Evolutionary conservation across 2,113 vertebrate species (phyloP), one percentile per base, ranked within the genome.

Genomic region (Holacanthus passer): DNA sequence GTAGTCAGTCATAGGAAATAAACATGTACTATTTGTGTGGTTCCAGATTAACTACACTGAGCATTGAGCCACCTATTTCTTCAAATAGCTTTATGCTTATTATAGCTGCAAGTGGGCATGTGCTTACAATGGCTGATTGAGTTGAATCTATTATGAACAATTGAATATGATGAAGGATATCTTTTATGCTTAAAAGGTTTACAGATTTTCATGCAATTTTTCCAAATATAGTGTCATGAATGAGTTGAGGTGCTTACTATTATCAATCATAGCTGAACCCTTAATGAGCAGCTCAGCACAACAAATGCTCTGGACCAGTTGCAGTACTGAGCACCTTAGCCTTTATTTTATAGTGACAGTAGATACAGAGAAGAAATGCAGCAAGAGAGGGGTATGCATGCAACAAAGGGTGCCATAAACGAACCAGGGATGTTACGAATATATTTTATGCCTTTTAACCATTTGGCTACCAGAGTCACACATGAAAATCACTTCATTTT

Each of bases 1-100:
- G 41, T 2, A 69, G 22, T 68, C 52, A n/a, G 43, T 69, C 64
- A 56, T 37, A 67, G 62, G 56, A 75, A 65, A 70, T 52, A 52
- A 69, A 64, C 41, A 82, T 20, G 24, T 4, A 29, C 55, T 11
- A 2, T 35, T n/a, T 64, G 48, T 50, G 29, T 32, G 29, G 63
- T 82, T 32, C 43, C 52, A 47, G 12, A 76, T 55, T 47, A 65
- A 29, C 39, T 7, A 52, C 22, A 52, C 2, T 11, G 9, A n/a
- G 10, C 31, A 48, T 11, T 37, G 9, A 31, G 13, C 35, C 19
- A 31, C 17, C n/a, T n/a, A n/a, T n/a, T n/a, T n/a, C 9, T 7
- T 68, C 19, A 41, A 27, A 63, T 35, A 14, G 37, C 47, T n/a
- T n/a, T n/a, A n/a, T n/a, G n/a, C n/a, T n/a, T n/a, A n/a, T n/a